Evolutionary conservation across 1,140 invertebrate genomes (phyloP), one percentile per base, ranked within the genome.

Genomic region (Anastrepha ludens): DNA sequence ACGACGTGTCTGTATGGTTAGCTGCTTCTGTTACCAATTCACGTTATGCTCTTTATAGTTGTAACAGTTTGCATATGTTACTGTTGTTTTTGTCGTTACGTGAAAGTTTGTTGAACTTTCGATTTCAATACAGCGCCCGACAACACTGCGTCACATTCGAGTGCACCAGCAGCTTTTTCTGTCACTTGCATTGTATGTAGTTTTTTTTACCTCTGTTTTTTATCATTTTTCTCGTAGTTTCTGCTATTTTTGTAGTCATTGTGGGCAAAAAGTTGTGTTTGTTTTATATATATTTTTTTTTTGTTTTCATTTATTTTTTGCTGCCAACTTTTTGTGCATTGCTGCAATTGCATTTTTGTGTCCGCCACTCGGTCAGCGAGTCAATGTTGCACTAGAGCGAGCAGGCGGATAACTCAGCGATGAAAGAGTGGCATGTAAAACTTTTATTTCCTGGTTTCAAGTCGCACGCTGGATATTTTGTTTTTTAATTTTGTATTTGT

Each of bases 101-200:
- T 92, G 89, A 92, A 91, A 92, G 91, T 92, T 92, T 90, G 90
- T 92, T 92, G 91, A 92, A 92, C 91, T 92, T 92, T 92, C 91
- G 89, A 90, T 92, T 92, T 92, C 90, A 90, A 89, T 90, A n/a
- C 74, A 81, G 47, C 29, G 29, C 20, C 6, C 44, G 2, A 5
- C 67, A 17, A 15, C 17, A 55, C 17, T 55, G 74, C 74, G 47
- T 81, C 44, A 9, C 20, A 81, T 55, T 58, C 8, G n/a, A 20
- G 47, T 58, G 8, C 17, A 9, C 74, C 44, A 81, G 44, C 47
- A 41, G 74, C 74, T 8, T 81, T 81, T 81, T 20, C 47, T 81
- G 74, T 81, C 74, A 81, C 74, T 20, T 81, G 74, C 7, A 8
- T 58, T 17, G 9, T 29, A 17, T 47, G 41, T 41, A 17, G 67